Evolutionary conservation across 2,797 vertebrate genomes (phyloP).

Genomic region (Phoxinus dragarum): DNA sequence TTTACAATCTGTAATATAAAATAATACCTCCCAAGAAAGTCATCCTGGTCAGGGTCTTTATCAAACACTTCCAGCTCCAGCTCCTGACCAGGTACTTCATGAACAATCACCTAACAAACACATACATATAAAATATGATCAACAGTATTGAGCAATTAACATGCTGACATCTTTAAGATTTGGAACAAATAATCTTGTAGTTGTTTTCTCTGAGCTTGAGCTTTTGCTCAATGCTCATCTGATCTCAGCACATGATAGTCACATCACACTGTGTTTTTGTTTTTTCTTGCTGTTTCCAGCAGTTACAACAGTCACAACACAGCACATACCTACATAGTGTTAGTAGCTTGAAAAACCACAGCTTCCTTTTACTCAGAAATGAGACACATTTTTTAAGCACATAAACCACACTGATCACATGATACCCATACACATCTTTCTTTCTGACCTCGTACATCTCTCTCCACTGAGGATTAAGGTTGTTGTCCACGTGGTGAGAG

Average conservation of each 20-base stretch:
- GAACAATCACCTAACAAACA: constrained; percentile 87
- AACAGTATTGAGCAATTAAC: neutral
- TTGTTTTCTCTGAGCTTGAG: neutral
- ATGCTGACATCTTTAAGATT: neutral
- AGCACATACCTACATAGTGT: constrained; percentile 17
- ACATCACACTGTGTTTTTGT: constrained; percentile 29
- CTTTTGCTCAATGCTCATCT: constrained; percentile 33
- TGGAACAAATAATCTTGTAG: neutral
- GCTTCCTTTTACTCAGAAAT: constrained; percentile 25
- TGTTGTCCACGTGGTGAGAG: constrained; percentile 87
- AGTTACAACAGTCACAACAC: constrained; percentile 4
- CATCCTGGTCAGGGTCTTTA: constrained; percentile 96
- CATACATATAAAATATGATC: constrained; percentile 1
- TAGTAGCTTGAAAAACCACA: constrained; percentile 1
- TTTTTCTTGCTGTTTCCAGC: neutral
- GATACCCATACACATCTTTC: neutral
- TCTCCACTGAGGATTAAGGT: constrained; percentile 91
- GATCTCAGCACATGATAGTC: constrained; percentile 56
- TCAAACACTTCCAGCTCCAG: constrained; percentile 94
- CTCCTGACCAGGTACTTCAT: constrained; percentile 95
- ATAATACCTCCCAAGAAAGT: constrained; percentile 93
- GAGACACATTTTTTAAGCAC: neutral
- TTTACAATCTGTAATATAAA: constrained; percentile 35
- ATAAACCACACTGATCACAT: constrained; percentile 15
- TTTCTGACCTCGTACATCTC: constrained; percentile 90